Conservation (phyloP, 2,797 vertebrate species). For the Distichodus sexfasciatus region DNA sequence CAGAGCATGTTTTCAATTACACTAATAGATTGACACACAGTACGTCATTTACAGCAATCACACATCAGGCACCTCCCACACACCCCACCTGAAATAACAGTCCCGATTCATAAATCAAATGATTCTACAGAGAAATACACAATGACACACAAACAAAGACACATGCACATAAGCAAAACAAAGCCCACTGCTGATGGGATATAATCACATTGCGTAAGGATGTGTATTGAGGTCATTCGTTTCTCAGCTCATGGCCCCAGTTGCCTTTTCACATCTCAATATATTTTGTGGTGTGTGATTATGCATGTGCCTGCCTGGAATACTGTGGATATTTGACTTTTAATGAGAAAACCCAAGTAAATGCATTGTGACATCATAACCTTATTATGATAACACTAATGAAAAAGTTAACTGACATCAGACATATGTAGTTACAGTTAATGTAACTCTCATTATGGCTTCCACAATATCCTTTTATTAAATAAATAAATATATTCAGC, state of each 20-base stretch:
- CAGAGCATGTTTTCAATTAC: neutral
- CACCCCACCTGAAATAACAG: neutral
- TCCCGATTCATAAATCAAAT: neutral
- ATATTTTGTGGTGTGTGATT: no score
- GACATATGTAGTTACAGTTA: neutral
- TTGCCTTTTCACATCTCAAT: no score
- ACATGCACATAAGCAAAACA: neutral
- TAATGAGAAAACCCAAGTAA: neutral
- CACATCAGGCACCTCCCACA: neutral
- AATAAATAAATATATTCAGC: no score
- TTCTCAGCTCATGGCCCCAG: neutral
- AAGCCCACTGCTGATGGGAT: neutral
- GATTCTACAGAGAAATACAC: no score
- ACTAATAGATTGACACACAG: neutral
- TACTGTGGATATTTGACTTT: neutral
- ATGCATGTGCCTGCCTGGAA: no score
- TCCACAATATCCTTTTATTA: conserved; percentile 39
- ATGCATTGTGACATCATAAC: no score
- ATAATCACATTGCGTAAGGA: neutral
- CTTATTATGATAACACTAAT: neutral
- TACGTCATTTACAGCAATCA: neutral
- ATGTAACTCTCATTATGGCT: conserved; percentile 3
- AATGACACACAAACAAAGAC: no score
- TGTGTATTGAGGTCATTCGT: neutral
- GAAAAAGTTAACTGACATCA: neutral